A percentile compares a stretch with the other conserved stretches of the same genome.
Conservation (phyloP, 2,888 invertebrate species). For the Colletes collaris region DNA sequence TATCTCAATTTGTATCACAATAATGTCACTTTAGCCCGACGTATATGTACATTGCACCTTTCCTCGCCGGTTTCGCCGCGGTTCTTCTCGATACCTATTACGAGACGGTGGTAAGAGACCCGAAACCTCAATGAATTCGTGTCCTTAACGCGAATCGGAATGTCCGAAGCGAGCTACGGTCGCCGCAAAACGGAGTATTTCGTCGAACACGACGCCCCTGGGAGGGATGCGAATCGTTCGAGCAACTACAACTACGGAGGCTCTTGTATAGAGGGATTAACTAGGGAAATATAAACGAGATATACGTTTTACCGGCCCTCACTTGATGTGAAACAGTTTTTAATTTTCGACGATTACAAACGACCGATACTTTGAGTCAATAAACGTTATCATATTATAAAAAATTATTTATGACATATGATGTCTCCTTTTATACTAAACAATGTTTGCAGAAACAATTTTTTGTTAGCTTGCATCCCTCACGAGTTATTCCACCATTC, state of each 20-base stretch:
- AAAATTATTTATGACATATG: too few species aligned
- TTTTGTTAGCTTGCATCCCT: too few species aligned
- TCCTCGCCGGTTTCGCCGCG: neutral
- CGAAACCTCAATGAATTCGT: constrained; percentile 53
- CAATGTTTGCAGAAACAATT: too few species aligned
- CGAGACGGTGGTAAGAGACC: constrained; percentile 8
- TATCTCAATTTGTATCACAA: constrained; percentile 82
- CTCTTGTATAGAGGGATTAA: constrained; percentile 51
- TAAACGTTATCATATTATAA: too few species aligned
- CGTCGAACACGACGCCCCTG: constrained; percentile 65
- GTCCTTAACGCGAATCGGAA: constrained; percentile 57
- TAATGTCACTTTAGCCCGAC: constrained; percentile 78
- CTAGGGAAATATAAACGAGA: constrained; percentile 64
- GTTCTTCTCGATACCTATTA: constrained; percentile 6
- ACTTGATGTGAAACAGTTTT: constrained; percentile 15
- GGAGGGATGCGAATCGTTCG: constrained; percentile 69
- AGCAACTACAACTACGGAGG: constrained; percentile 48
- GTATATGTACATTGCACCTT: constrained; percentile 42
- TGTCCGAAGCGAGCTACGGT: constrained; percentile 31
- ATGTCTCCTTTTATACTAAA: too few species aligned
- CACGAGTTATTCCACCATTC: too few species aligned
- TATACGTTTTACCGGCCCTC: constrained; percentile 26
- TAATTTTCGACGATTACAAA: too few species aligned
- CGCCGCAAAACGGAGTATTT: constrained; percentile 63
- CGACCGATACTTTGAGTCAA: too few species aligned